Evolutionary conservation across 2,888 invertebrate genomes (phyloP), one percentile per base, ranked within the genome.

Genomic region (Dicycla oo): DNA sequence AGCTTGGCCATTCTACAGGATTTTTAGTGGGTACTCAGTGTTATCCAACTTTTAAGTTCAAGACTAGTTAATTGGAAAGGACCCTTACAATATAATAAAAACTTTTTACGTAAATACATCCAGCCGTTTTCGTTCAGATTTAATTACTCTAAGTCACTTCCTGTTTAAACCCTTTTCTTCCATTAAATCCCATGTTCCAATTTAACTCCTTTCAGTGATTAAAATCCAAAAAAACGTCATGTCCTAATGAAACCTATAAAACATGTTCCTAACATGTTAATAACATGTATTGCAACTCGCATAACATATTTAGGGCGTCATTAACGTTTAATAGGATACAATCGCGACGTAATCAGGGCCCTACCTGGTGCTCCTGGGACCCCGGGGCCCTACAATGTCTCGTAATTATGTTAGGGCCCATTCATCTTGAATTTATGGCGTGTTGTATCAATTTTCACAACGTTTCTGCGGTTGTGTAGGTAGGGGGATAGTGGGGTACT

Each of bases 341-440:
- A 86, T 83, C 76, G 84, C 69, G 79, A 64, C 61, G 84, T 89
- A 87, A 89, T 88, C 88, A 88, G 80, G 75, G 74, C 75, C 69
- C 30, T 81, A 81, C 80, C 83, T 81, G 80, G 72, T 79, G 78
- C 74, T 78, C 53, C 68, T 81, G 79, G 76, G 82, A 73, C 77
- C 80, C 64, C 69, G 76, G 84, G 86, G 86, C 82, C 81, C 73
- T 70, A 82, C 86, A 79, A 73, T 75, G 78, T 75, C 83, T 84
- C 83, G 69, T 84, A 81, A 85, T 86, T 86, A 83, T 81, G 78
- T 80, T 69, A 75, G 53, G 57, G 66, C 72, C 68, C 73, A 72
- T 84, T 75, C 73, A 62, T 75, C 69, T 79, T 54, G 68, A 72
- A 84, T 86, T 79, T 79, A 83, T 71, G 67, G 74, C 71, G 53